These are phyloP conservation scores for Saimiri boliviensis DNA, from an alignment of 2,113 vertebrate genomes.

Conservation along the genomic window DNA sequence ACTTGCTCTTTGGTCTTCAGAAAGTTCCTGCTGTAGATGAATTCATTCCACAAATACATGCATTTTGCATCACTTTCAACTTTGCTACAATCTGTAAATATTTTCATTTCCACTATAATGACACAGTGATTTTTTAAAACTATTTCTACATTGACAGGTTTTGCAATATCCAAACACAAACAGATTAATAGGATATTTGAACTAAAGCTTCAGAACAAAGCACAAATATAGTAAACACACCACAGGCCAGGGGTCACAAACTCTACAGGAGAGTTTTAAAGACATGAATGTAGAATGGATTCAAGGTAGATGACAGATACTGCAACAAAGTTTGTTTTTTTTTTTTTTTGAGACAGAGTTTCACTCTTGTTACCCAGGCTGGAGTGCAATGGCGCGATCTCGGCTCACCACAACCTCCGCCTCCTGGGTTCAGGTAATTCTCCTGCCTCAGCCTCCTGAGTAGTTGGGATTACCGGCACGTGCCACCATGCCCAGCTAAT, in stretches of 20 bases:
- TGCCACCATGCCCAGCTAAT: too few species aligned
- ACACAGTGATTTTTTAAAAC: not conserved
- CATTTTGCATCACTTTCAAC: constrained; percentile 33
- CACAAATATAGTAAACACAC: not conserved
- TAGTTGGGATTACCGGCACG: too few species aligned
- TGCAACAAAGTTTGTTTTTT: not conserved
- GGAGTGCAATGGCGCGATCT: too few species aligned
- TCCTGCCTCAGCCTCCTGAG: too few species aligned
- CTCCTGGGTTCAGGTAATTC: too few species aligned
- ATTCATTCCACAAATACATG: constrained; percentile 10
- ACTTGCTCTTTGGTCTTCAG: constrained; percentile 8
- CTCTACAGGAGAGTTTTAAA: not conserved
- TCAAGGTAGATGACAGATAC: not conserved
- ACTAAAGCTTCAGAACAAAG: constrained; percentile 26
- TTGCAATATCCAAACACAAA: constrained; percentile 19
- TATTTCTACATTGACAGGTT: not conserved
- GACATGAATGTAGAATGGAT: not conserved
- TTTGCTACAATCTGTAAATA: constrained; percentile 40
- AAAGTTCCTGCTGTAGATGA: constrained; percentile 4
- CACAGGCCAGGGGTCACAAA: not conserved
- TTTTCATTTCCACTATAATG: constrained; percentile 40
- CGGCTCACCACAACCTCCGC: too few species aligned
- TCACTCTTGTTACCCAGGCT: too few species aligned
- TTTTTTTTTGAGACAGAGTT: too few species aligned
- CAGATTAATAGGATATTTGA: not conserved